Base-by-base conservation (phyloP, 2,888 invertebrate species). In the Dorcus hopei region DNA sequence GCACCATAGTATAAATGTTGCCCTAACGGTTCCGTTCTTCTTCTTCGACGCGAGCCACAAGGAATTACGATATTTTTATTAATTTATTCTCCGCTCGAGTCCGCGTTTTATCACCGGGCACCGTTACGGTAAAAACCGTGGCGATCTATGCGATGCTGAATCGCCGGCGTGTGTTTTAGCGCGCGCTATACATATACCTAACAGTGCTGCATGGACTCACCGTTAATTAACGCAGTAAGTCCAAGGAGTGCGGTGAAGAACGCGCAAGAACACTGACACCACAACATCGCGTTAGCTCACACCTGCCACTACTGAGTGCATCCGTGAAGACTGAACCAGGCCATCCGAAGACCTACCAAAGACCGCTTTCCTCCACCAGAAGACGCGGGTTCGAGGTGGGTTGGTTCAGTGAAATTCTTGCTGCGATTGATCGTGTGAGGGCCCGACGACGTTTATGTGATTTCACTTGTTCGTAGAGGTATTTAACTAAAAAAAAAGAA, bases 321-420 rank as follows among this genome's bases (percentile, higher is more conserved):
- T 38, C 57, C 52, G 49, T 16, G 63, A 68, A 60, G 66, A 68
- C 67, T 65, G 65, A 69, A 64, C 63, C 65, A 68, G 68, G 68
- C 69, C 69, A 69, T 65, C 66, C 65, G 62, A 63, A 59, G 61
- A 61, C 60, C 56, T 55, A 54, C 38, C 39, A 58, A 63, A 63
- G 61, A 64, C 54, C 59, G 60, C 58, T 54, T 62, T 61, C 62
- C 59, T 58, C 61, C 60, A 57, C 54, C 61, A 53, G 45, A 26
- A 38, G 53, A 38, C 49, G 14, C 40, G 40, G 40, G 38, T 41
- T 49, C 38, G 33, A 53, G 57, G 42, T 52, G 43, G 53, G 11
- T 16, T 23, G 39, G 49, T 39, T 26, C 38, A 38, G 49, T 38
- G 33, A 49, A 49, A 49, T 26, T 33, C 26, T 19, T 19, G 19